Conservation (phyloP, 2,113 vertebrate genomes). For the Emydocephalus ijimae region DNA sequence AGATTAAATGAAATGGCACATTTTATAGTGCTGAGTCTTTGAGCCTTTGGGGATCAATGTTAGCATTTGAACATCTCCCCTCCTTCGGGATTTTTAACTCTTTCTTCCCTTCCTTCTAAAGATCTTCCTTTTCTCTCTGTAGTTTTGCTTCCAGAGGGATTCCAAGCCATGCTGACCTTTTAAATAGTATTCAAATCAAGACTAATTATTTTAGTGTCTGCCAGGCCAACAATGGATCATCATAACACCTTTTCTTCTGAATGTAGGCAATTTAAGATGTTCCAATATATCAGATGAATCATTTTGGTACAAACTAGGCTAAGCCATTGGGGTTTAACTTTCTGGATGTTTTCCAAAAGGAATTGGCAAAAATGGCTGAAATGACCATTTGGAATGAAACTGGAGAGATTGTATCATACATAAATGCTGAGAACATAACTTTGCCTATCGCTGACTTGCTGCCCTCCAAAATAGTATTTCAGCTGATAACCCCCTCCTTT, state of each 20-base stretch:
- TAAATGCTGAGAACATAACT: neutral
- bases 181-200: neutral
- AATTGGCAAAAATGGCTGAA: neutral
- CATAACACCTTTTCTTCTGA: neutral
- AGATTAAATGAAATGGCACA: neutral
- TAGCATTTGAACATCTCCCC: neutral
- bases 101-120: neutral
- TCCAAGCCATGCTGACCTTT: neutral
- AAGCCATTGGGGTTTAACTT: neutral
- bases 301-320: neutral
- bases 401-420: neutral
- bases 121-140: neutral
- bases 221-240: neutral
- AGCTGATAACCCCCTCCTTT: neutral
- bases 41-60: neutral
- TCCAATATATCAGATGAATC: neutral
- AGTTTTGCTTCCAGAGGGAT: neutral
- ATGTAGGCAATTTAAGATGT: neutral
- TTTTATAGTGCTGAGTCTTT: neutral
- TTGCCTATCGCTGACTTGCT: neutral
- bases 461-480: neutral
- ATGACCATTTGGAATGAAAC: neutral
- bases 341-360: neutral
- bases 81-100: neutral
- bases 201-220: neutral